Evolutionary conservation across 2,797 vertebrate species (phyloP), one percentile per base, ranked within the genome.

Genomic region (Aselliscus stoliczkanus): DNA sequence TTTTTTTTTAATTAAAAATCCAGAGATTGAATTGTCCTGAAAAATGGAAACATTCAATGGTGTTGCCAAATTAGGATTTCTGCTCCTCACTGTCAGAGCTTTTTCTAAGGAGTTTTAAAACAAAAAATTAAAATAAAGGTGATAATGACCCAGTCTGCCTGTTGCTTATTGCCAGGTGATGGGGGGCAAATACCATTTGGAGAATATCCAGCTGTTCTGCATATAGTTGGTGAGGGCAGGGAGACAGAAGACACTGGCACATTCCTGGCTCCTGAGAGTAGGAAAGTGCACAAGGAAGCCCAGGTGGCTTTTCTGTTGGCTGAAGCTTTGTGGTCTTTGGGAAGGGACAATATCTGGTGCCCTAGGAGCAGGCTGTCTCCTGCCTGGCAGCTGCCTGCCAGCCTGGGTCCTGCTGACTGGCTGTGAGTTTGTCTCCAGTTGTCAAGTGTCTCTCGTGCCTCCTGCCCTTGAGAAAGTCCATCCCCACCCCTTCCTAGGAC

Each of bases 31-130:
- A 84, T 31, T 86, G 21, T 60, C 72, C 73, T 91, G 34, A 88
- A 81, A 80, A 69, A 70, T 58, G 54, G 54, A 52, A 96, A 62
- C 17, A 70, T 50, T 91, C 20, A 50, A 12, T 54, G 14, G 5
- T 77, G 25, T 90, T 81, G 34, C 39, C 42, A 88, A 70, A 76
- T 62, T 81, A 81, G 88, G n/a, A 65, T 88, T 88, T 90, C 77
- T 87, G 70, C n/a, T 69, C 76, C 29, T 93, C 6, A 34, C 50
- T 50, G 76, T 87, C n/a, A 52, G 76, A 76, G 39, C 56, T 81
- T 69, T 94, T 94, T 96, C 73, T 75, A 88, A 90, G 92, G 56
- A 90, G 52, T 73, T 93, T 92, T 93, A 70, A 54, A 90, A 93
- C 79, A 21, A 90, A 60, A 83, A 80, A 56, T 82, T 42, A 50